Evolutionary conservation across 1,140 invertebrate genomes (phyloP), one percentile per base, ranked within the genome.

Genomic region (Zophobas morio): DNA sequence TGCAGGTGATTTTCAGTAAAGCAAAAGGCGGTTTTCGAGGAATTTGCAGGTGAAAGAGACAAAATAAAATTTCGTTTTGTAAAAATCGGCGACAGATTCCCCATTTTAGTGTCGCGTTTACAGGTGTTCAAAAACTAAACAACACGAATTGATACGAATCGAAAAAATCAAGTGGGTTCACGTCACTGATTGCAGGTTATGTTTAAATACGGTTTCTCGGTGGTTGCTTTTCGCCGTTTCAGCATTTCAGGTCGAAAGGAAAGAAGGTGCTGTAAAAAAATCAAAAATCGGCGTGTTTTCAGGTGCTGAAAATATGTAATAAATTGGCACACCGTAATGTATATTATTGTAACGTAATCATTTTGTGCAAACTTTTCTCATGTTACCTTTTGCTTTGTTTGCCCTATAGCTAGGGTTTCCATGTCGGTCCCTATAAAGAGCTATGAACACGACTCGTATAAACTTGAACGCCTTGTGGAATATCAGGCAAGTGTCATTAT

Each of bases 341-440:
- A 66, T 66, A 40, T 73, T 73, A 40, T 72, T 73, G 33, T 36
- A 73, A 54, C 8, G 49, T 73, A 73, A 73, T 53, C 49, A 51
- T 72, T 54, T 72, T 54, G 71, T 80, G 72, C 75, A 78, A 78
- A 53, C 46, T 37, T 74, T 78, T 76, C 78, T 79, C 75, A 83
- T 83, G 49, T 80, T 66, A 75, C 74, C 77, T 76, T 85, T 81
- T 86, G 84, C 82, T 86, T 78, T 86, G 82, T 86, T 83, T 86
- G 84, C 84, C 84, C 84, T 85, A 81, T 86, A 86, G 85, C 84
- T 86, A 85, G 84, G 85, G 85, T 85, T 82, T 83, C 80, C 82
- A 78, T 74, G 83, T 81, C 82, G 83, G 81, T 84, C 81, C 82
- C 80, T 84, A 82, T 83, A 81, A 83, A 81, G 60, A 66, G 60